phyloP scores from a whole-genome alignment of 2,888 invertebrate species.

The Abscondita cerata region DNA sequence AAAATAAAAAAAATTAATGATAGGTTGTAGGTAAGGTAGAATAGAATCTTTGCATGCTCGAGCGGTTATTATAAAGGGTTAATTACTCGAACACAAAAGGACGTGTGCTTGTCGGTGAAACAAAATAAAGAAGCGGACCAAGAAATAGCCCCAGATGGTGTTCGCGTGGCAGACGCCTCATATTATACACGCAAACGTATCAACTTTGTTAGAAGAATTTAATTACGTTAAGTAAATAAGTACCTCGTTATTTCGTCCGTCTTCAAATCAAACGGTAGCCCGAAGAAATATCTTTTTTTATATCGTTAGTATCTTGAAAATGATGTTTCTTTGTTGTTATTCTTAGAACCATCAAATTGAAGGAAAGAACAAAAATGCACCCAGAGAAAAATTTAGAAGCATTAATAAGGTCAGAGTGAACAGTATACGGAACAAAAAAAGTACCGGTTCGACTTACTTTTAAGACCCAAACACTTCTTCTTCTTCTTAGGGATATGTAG shows the following conservation, averaged over 20 bases:
- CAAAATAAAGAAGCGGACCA: slow-evolving; percentile 25
- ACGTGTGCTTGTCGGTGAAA: slow-evolving; percentile 39
- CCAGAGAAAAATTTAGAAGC: no score
- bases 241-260: not conserved
- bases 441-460: no score
- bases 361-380: no score
- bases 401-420: no score
- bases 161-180: slow-evolving; percentile 35
- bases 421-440: no score
- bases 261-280: no score
- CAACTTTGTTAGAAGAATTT: slow-evolving; percentile 22
- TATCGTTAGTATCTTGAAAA: no score
- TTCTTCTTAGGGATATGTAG: no score
- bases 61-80: slow-evolving; percentile 27
- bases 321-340: no score
- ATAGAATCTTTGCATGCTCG: slow-evolving; percentile 30
- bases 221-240: slow-evolving; percentile 15
- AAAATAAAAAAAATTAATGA: slow-evolving; percentile 2
- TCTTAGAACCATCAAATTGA: no score
- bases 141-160: slow-evolving; percentile 36
- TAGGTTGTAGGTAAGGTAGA: not conserved
- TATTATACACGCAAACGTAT: slow-evolving; percentile 27
- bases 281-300: no score
- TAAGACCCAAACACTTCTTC: no score
- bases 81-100: slow-evolving; percentile 40